These are phyloP conservation scores for Rhincodon typus DNA, from an alignment of 2,797 vertebrate genomes.

Conservation along the genomic window DNA sequence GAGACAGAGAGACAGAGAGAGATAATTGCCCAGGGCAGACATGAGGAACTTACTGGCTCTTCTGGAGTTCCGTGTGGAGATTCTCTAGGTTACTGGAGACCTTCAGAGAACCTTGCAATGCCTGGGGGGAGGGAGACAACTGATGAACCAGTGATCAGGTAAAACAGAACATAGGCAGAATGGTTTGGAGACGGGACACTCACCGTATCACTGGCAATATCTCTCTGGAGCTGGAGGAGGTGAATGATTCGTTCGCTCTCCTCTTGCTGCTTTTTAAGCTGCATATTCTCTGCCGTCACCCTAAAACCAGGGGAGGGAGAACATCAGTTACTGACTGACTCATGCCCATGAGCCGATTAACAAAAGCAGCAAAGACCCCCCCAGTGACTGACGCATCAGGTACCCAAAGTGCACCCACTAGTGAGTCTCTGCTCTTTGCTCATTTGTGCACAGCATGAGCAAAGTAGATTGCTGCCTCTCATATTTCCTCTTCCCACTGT, in stretches of 20 bases:
- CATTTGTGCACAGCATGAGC: background rate
- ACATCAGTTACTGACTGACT: background rate
- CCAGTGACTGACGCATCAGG: too few species aligned
- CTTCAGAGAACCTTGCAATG: conserved; percentile 36
- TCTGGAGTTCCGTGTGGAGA: conserved; percentile 42
- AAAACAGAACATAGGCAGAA: too few species aligned
- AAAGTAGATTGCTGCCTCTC: background rate
- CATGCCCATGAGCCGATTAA: background rate
- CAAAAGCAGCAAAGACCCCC: background rate
- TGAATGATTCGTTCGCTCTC: conserved; percentile 35
- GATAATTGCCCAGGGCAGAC: too few species aligned
- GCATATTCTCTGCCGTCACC: conserved; percentile 39
- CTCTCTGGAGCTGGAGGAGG: conserved; percentile 35
- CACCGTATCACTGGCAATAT: conserved; percentile 21
- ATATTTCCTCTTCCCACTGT: background rate
- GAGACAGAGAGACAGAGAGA: background rate
- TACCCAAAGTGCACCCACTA: background rate
- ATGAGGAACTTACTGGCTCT: conserved; percentile 45
- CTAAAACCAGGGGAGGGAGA: background rate
- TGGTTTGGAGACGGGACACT: background rate
- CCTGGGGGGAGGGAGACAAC: conserved; percentile 40
- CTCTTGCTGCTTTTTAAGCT: conserved; percentile 34
- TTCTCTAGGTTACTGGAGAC: conserved; percentile 42
- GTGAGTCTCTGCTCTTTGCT: background rate
- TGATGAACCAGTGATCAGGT: background rate